phyloP scores from a whole-genome alignment of 2,113 vertebrate genomes.

The Petaurus breviceps region DNA sequence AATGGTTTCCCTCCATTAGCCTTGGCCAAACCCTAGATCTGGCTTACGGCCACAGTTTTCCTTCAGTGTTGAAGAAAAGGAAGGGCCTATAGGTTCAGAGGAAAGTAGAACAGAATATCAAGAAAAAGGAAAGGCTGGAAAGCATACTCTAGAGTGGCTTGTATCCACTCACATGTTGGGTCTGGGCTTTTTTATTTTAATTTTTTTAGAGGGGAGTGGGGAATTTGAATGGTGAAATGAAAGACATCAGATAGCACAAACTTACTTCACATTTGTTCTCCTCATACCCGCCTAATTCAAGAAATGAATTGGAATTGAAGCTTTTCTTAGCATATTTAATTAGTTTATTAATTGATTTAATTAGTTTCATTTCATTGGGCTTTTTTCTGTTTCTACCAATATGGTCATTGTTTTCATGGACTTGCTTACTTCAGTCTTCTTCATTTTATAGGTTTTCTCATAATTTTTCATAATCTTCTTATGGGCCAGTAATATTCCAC shows the following conservation, averaged over 20 bases:
- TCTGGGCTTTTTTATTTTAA: background rate
- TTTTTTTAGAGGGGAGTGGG: background rate
- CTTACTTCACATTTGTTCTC: background rate
- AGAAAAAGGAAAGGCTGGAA: background rate
- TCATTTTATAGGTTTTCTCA: background rate
- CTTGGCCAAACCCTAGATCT: background rate
- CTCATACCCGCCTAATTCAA: background rate
- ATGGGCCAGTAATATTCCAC: background rate
- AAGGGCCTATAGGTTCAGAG: background rate
- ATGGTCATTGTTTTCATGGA: background rate
- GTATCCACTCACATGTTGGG: background rate
- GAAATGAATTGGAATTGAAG: background rate
- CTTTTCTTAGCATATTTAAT: background rate
- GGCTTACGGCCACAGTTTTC: background rate
- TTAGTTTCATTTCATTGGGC: background rate
- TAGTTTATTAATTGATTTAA: background rate
- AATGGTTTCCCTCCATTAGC: background rate
- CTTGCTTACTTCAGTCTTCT: too few species aligned
- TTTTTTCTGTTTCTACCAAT: background rate
- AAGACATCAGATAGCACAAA: background rate
- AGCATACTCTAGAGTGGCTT: conserved; percentile 11
- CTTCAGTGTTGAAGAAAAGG: background rate
- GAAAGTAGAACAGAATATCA: background rate
- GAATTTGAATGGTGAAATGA: background rate
- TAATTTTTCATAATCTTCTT: background rate